Percentiles rank a stretch among this genome's conserved stretches.
Conservation (phyloP, 2,888 invertebrate species). For the Hedychridium roseum region DNA sequence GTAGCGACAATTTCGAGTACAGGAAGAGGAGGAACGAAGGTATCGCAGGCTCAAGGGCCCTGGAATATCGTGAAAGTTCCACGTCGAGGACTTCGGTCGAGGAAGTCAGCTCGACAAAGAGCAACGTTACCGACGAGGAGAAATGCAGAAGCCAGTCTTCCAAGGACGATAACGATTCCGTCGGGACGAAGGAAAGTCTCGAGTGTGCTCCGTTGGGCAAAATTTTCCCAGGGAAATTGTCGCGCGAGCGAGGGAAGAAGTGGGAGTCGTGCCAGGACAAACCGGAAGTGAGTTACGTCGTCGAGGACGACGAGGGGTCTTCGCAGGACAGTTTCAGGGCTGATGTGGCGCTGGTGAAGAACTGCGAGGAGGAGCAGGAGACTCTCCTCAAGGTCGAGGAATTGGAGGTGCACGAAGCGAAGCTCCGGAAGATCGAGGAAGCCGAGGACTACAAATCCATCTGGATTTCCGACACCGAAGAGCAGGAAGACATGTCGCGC, state of each 20-base stretch:
- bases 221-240: background rate
- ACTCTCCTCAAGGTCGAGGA: slow-evolving; percentile 4
- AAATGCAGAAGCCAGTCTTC: slow-evolving; percentile 35
- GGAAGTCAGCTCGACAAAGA: slow-evolving; percentile 22
- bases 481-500: slow-evolving; percentile 58
- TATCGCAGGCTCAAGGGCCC: slow-evolving; percentile 4
- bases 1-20: slow-evolving; percentile 19
- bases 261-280: background rate
- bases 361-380: slow-evolving; percentile 19
- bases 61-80: slow-evolving; percentile 20
- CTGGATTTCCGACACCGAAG: slow-evolving; percentile 51
- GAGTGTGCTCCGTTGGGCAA: background rate
- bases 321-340: slow-evolving; percentile 14
- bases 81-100: slow-evolving; percentile 11
- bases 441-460: slow-evolving; percentile 53
- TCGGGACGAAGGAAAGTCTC: background rate
- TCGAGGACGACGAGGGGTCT: background rate
- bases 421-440: slow-evolving; percentile 36
- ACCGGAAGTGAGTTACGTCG: background rate
- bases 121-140: slow-evolving; percentile 44
- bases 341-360: slow-evolving; percentile 26
- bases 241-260: slow-evolving; percentile 14
- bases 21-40: background rate
- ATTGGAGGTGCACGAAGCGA: slow-evolving; percentile 3
- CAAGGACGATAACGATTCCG: slow-evolving; percentile 17